Evolutionary conservation across 2,113 vertebrate genomes (phyloP), one percentile per base, ranked within the genome.

Genomic region (Chaetops frenatus): DNA sequence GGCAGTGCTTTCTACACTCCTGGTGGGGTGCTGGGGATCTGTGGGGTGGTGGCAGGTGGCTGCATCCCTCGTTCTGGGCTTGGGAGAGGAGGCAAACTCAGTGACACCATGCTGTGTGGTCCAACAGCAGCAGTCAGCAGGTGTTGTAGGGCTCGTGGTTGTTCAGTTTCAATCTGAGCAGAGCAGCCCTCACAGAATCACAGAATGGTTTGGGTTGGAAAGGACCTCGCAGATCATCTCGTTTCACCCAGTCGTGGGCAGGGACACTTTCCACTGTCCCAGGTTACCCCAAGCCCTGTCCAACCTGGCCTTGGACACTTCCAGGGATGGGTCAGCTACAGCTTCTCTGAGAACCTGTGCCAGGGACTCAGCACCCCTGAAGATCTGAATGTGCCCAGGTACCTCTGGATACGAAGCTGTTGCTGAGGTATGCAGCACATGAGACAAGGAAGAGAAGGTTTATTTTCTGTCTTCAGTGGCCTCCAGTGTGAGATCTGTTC

Each of bases 81-180:
- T 33, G 11, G 78, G 64, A 80, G 71, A n/a, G 54, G 71, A 60
- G 8, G 20, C 16, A n/a, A 12, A 11, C 0, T 8, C 57, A 58
- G 31, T 3, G 22, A 28, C 35, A 10, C 0, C 0, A 2, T 35
- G 61, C 69, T 81, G 58, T 1, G 0, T 45, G 36, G 18, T 40
- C 80, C 47, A 25, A 6, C 27, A 9, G 19, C 69, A 45, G 33
- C 23, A 14, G 3, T 7, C 31, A 15, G 53, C n/a, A 35, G 21
- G 12, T 3, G 10, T 3, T n/a, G 64, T 2, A 6, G 64, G 38
- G 16, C 33, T 69, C 12, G 38, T 0, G 12, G 29, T 47, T 0
- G 0, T 20, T 35, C 50, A 36, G 62, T 53, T 73, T 65, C 50
- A 20, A 2, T 2, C 1, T 3, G 5, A 64, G 18, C 54, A 84